Percentiles rank a stretch among this genome's conserved stretches.
Conservation (phyloP, 1,140 invertebrate species). For the Sinella curviseta region DNA sequence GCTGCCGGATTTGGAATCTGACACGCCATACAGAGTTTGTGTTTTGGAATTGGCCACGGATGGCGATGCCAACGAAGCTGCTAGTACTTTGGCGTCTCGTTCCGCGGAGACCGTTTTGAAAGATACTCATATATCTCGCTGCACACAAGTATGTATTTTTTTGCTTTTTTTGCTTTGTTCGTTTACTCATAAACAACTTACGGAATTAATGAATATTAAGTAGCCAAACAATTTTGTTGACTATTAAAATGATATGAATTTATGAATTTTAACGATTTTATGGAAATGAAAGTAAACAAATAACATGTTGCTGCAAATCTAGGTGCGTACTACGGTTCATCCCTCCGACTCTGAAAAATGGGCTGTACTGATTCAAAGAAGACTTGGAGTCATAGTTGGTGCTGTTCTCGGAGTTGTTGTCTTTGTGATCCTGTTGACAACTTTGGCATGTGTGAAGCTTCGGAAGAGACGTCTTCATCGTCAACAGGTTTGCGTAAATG, state of each 20-base stretch:
- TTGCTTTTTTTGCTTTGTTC: neutral
- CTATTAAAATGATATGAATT: neutral
- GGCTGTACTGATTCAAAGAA: conserved; percentile 42
- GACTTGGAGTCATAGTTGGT: conserved; percentile 48
- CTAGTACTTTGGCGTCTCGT: conserved; percentile 37
- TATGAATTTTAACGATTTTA: too few species aligned
- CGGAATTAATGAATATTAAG: neutral
- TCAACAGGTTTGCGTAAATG: conserved; percentile 31
- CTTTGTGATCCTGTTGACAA: conserved; percentile 45
- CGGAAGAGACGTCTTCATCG: conserved; percentile 40
- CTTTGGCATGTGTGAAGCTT: conserved; percentile 46
- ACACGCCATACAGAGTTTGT: conserved; percentile 79
- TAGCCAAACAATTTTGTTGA: neutral
- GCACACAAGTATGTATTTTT: conserved; percentile 46
- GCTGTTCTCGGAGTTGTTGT: conserved; percentile 46
- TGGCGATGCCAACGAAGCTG: conserved; percentile 50
- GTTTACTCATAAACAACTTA: neutral
- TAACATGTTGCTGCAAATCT: too few species aligned
- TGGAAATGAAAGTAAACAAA: too few species aligned
- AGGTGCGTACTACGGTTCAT: conserved; percentile 38
- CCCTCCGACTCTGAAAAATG: conserved; percentile 22
- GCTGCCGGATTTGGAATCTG: conserved; percentile 70
- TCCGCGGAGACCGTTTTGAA: conserved; percentile 45
- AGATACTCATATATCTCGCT: conserved; percentile 49
- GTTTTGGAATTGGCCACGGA: conserved; percentile 77